These are phyloP conservation scores for Ochotona curzoniae DNA, from an alignment of 2,113 vertebrate genomes.

Conservation along the genomic window DNA sequence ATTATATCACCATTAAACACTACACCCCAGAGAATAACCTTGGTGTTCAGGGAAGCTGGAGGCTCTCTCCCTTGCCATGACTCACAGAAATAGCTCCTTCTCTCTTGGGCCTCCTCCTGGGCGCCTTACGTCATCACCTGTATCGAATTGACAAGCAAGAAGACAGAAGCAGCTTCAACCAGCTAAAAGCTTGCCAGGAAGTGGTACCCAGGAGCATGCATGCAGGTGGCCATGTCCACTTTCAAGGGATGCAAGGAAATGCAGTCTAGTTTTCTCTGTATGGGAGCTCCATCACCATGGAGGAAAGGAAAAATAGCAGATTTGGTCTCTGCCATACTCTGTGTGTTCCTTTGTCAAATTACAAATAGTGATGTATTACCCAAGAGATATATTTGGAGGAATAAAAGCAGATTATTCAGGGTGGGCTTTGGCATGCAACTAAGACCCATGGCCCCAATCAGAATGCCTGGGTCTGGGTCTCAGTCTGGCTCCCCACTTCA, in stretches of 20 bases:
- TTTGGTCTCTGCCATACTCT: background rate
- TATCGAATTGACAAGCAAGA: background rate
- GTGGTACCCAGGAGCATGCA: background rate
- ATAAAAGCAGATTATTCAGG: background rate
- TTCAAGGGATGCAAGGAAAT: background rate
- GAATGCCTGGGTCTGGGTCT: too few species aligned
- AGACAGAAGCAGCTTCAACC: background rate
- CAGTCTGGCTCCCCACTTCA: too few species aligned
- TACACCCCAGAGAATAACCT: background rate
- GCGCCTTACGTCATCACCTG: background rate
- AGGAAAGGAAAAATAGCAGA: background rate
- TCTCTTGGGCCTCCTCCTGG: background rate
- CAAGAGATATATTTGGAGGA: background rate
- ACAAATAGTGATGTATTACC: background rate
- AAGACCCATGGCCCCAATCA: too few species aligned
- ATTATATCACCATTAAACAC: background rate
- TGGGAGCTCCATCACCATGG: background rate
- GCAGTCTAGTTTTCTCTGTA: background rate
- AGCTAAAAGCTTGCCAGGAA: background rate
- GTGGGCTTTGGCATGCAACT: too few species aligned
- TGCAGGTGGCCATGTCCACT: background rate
- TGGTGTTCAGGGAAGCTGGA: background rate
- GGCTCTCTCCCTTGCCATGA: background rate
- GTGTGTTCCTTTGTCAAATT: background rate
- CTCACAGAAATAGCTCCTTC: background rate